These are phyloP conservation scores for Gymnoscelis rufifasciata DNA, from an alignment of 2,888 invertebrate genomes.

Conservation along the genomic window DNA sequence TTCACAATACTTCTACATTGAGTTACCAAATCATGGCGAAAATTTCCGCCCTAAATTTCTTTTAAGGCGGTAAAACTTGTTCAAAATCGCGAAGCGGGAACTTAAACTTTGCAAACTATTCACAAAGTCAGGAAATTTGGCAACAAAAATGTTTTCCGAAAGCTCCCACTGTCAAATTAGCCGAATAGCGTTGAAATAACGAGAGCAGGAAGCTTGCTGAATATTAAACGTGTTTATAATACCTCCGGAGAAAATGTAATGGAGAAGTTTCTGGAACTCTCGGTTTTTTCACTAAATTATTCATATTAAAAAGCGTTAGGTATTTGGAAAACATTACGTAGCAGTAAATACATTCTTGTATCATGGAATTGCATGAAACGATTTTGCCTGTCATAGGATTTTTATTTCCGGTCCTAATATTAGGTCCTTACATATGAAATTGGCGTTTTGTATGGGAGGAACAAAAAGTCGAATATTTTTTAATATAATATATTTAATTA, in stretches of 20 bases:
- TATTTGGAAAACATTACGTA: background rate
- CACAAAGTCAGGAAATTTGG: constrained; percentile 1
- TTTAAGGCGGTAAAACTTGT: no score
- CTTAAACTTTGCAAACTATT: background rate
- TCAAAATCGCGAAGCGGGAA: no score
- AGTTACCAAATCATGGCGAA: no score
- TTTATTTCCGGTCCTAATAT: no score
- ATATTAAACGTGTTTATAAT: constrained; percentile 41
- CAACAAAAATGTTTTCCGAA: constrained; percentile 29
- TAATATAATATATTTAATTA: no score
- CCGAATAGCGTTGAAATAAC: constrained; percentile 39
- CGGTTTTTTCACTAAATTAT: constrained; percentile 33
- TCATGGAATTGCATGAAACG: background rate
- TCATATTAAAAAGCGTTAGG: constrained; percentile 9
- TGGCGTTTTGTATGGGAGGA: no score
- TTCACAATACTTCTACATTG: no score
- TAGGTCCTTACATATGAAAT: no score
- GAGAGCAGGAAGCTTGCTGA: constrained; percentile 35
- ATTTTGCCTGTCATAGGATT: no score
- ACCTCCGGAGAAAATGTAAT: constrained; percentile 30
- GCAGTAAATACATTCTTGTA: background rate
- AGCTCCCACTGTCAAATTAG: constrained; percentile 41
- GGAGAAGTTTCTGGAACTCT: constrained; percentile 28
- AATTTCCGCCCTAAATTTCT: no score
- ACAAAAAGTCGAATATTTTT: no score